A percentile compares a stretch with the other conserved stretches of the same genome.
Evolutionary conservation across 2,888 invertebrate species (phyloP).

Genomic region (Spialia ferax): DNA sequence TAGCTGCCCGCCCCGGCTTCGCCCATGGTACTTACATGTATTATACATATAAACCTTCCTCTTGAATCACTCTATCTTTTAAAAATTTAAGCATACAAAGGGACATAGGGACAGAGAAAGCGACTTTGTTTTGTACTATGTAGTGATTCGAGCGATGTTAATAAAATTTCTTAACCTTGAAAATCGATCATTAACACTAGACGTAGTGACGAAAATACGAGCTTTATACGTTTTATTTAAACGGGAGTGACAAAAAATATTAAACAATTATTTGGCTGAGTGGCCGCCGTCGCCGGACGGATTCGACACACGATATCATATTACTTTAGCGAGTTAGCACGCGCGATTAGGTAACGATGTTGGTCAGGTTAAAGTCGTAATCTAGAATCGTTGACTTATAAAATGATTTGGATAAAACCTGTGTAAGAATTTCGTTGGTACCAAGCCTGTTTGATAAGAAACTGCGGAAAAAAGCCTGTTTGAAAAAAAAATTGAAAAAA

Average conservation of each 20-base stretch:
- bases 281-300: constrained; percentile 24
- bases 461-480: too few species aligned
- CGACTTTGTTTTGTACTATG: too few species aligned
- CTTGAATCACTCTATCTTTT: too few species aligned
- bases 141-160: too few species aligned
- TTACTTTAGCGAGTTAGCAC: constrained; percentile 28
- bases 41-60: too few species aligned
- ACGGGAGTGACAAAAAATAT: constrained; percentile 21
- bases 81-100: too few species aligned
- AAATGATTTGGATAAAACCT: neutral
- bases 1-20: too few species aligned
- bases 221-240: constrained; percentile 33
- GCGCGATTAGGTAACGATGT: constrained; percentile 29
- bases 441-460: too few species aligned
- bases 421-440: too few species aligned
- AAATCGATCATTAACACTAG: constrained; percentile 11
- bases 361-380: neutral
- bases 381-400: neutral
- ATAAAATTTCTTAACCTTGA: constrained; percentile 17
- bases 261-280: constrained; percentile 36
- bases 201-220: constrained; percentile 17
- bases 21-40: too few species aligned
- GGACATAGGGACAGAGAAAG: too few species aligned
- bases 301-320: constrained; percentile 38
- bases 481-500: too few species aligned